Conservation (phyloP, 2,888 invertebrate genomes). For the Patella caerulea region DNA sequence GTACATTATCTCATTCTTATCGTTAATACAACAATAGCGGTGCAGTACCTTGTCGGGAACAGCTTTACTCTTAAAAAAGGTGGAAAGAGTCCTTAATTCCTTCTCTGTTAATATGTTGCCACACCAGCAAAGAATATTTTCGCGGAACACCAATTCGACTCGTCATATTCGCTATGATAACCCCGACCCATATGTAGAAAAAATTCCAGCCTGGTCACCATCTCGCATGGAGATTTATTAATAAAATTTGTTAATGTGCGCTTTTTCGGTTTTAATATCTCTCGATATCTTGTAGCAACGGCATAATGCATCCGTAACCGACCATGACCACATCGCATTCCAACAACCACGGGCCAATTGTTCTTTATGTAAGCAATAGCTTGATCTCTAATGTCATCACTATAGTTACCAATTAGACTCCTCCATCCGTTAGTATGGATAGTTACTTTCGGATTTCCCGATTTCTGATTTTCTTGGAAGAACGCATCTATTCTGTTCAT, state of each 20-base stretch:
- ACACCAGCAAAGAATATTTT: constrained; percentile 29
- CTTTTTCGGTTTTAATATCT: background rate
- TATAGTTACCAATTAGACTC: constrained; percentile 10
- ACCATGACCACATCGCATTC: constrained; percentile 19
- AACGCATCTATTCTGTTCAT: constrained; percentile 27
- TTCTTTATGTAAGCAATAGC: constrained; percentile 17
- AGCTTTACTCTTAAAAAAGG: too few relatives aligned
- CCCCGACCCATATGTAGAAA: constrained; percentile 33
- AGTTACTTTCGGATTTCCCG: background rate
- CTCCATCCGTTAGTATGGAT: constrained; percentile 14
- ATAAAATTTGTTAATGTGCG: constrained; percentile 16
- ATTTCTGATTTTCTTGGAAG: constrained; percentile 21
- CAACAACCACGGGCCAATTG: constrained; percentile 30
- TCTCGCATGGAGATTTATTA: constrained; percentile 11
- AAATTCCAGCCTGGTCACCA: constrained; percentile 19
- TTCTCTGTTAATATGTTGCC: constrained; percentile 14
- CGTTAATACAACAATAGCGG: too few relatives aligned
- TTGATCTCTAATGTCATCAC: constrained; percentile 16
- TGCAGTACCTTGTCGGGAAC: too few relatives aligned
- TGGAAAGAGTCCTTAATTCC: too few relatives aligned
- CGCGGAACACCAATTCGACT: constrained; percentile 20
- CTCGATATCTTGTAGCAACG: constrained; percentile 31
- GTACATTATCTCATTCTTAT: too few relatives aligned
- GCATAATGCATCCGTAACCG: constrained; percentile 30
- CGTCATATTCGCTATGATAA: background rate